Percentiles rank a stretch among this genome's conserved stretches.
phyloP scores from a whole-genome alignment of 1,140 invertebrate species.

The Pseudomyrmex pallidus region DNA sequence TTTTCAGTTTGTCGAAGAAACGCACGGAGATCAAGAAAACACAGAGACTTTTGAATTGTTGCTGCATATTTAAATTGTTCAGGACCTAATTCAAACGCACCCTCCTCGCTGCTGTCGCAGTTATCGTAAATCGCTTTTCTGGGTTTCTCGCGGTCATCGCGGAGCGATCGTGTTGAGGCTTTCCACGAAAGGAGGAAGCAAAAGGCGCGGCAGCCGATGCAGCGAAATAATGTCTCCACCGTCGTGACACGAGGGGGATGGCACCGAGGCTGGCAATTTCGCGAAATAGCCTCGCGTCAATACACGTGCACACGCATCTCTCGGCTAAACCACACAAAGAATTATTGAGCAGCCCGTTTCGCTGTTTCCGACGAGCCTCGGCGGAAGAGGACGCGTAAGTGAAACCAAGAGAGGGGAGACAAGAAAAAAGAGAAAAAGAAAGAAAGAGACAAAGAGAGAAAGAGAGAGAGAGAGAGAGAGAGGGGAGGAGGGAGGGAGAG shows the following conservation, averaged over 20 bases:
- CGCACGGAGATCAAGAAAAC: not conserved
- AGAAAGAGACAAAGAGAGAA: not conserved
- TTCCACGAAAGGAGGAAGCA: not conserved
- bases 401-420: slow-evolving; percentile 34
- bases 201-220: slow-evolving; percentile 19
- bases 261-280: slow-evolving; percentile 59
- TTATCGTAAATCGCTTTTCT: slow-evolving; percentile 32
- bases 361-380: slow-evolving; percentile 58
- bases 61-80: slow-evolving; percentile 19
- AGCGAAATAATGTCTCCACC: slow-evolving; percentile 50
- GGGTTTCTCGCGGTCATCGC: slow-evolving; percentile 39
- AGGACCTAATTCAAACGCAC: slow-evolving; percentile 12
- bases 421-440: not conserved
- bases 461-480: not conserved
- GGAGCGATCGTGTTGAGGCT: not conserved
- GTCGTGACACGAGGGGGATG: slow-evolving; percentile 58
- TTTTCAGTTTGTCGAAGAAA: no score
- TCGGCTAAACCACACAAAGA: slow-evolving; percentile 69
- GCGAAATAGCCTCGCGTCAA: slow-evolving; percentile 59
- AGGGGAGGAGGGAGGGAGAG: not conserved
- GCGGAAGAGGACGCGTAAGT: slow-evolving; percentile 44
- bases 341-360: slow-evolving; percentile 67
- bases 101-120: not conserved
- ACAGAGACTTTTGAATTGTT: not conserved
- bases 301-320: slow-evolving; percentile 59